Percentiles rank a stretch among this genome's conserved stretches.
phyloP scores from a whole-genome alignment of 1,140 invertebrate species.

The Apis mellifera region Amel_HAv3.1 CM009942.2:9926001-9926500 shows the following conservation, averaged over 20 bases:
- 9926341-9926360: too few species aligned
- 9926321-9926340: not conserved
- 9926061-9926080: conserved; percentile 23
- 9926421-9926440: too few species aligned
- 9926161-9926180: not conserved
- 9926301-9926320: conserved; percentile 1
- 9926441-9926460: too few species aligned
- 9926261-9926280: not conserved
- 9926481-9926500: too few species aligned
- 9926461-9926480: too few species aligned
- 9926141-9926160: conserved; percentile 26
- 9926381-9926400: too few species aligned
- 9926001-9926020: conserved; percentile 10
- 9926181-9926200: conserved; percentile 44
- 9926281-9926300: not conserved
- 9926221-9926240: conserved; percentile 55
- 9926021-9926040: not conserved
- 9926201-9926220: conserved; percentile 54
- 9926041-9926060: conserved; percentile 6
- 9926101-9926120: conserved; percentile 33
- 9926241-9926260: conserved; percentile 13
- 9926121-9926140: not conserved
- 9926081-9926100: conserved; percentile 34
- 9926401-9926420: too few species aligned
- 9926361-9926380: too few species aligned